phyloP scores from a whole-genome alignment of 1,140 invertebrate genomes.

The Zophobas morio region DNA sequence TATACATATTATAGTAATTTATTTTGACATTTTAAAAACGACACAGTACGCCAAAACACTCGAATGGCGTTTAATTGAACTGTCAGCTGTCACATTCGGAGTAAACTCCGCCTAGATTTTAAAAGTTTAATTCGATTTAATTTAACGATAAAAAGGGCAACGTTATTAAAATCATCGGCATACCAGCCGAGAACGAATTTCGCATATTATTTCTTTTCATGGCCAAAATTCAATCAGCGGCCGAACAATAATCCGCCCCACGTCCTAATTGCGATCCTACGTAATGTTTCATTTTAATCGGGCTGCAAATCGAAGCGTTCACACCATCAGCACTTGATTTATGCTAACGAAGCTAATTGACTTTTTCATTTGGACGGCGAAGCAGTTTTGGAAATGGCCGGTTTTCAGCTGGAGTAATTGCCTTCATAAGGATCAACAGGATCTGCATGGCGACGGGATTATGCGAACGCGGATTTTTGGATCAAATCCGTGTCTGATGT shows the following conservation, averaged over 20 bases:
- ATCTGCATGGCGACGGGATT: neutral
- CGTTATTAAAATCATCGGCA: no score
- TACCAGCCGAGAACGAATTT: no score
- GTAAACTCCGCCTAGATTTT: no score
- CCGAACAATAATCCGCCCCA: slow-evolving; percentile 30
- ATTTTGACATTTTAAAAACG: no score
- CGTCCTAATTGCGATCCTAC: slow-evolving; percentile 28
- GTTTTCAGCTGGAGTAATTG: slow-evolving; percentile 5
- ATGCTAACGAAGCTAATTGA: slow-evolving; percentile 40
- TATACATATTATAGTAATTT: no score
- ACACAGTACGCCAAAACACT: no score
- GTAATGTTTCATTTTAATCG: slow-evolving; percentile 41
- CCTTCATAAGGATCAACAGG: slow-evolving; percentile 27
- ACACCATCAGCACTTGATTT: slow-evolving; percentile 42
- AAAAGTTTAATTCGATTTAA: no score
- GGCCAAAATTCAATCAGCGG: slow-evolving; percentile 35
- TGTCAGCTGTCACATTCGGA: no score
- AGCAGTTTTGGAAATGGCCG: slow-evolving; percentile 12
- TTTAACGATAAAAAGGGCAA: no score
- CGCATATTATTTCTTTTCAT: no score
- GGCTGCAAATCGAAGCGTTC: slow-evolving; percentile 33
- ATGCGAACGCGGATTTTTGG: neutral
- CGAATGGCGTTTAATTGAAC: no score
- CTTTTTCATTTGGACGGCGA: slow-evolving; percentile 29
- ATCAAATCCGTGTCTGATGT: no score